A percentile compares a stretch with the other conserved stretches of the same genome.
Evolutionary conservation across 2,888 invertebrate species (phyloP).

Genomic region (Cosmia pyralina): DNA sequence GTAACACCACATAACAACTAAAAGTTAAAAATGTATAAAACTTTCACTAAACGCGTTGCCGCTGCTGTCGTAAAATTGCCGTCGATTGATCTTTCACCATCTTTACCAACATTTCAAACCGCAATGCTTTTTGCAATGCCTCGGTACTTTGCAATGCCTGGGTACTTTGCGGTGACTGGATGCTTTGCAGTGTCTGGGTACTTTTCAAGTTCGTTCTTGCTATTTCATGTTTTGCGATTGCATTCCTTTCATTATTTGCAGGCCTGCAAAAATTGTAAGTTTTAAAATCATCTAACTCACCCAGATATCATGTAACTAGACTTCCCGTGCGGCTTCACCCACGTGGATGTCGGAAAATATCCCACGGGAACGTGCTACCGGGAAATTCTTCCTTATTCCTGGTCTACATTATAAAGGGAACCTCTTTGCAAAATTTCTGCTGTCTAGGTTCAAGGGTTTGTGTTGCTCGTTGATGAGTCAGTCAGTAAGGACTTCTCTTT

Average conservation of each 20-base stretch:
- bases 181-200: neutral
- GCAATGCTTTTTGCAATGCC: neutral
- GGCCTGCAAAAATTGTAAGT: slow-evolving; percentile 22
- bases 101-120: slow-evolving; percentile 14
- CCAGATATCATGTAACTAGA: neutral
- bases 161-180: neutral
- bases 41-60: neutral
- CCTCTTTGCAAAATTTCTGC: too few species aligned
- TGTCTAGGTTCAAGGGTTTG: too few species aligned
- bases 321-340: too few species aligned
- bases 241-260: slow-evolving; percentile 36
- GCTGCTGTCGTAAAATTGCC: slow-evolving; percentile 1
- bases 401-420: too few species aligned
- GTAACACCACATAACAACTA: too few species aligned
- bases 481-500: too few species aligned
- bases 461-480: too few species aligned
- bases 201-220: neutral
- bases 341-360: too few species aligned
- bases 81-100: slow-evolving; percentile 13
- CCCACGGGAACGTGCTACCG: too few species aligned
- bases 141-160: neutral
- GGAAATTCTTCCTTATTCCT: too few species aligned
- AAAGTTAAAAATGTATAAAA: neutral
- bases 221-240: neutral
- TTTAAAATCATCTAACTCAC: neutral